Conservation (phyloP, 2,113 vertebrate species). For the Thalassoma bifasciatum region DNA sequence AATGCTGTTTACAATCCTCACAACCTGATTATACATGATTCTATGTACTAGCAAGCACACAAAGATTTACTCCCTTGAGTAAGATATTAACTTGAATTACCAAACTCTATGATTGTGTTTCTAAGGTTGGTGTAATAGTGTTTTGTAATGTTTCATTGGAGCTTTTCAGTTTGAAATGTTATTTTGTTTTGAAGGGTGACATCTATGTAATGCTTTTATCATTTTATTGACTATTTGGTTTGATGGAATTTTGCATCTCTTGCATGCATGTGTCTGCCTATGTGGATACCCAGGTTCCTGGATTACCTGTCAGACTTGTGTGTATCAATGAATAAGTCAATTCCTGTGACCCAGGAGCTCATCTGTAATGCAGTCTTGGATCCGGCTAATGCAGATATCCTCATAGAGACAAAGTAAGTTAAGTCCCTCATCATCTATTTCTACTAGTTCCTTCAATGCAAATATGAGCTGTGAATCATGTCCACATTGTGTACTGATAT, state of each 20-base stretch:
- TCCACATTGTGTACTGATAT: no score
- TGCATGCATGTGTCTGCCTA: conserved; percentile 68
- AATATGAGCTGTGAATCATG: no score
- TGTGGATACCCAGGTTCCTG: conserved; percentile 87
- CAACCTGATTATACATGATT: no score
- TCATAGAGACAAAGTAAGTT: conserved; percentile 97
- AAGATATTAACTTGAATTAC: no score
- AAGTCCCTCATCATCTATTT: neutral
- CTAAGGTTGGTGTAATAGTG: no score
- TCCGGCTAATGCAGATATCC: conserved; percentile 93
- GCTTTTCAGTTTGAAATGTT: neutral
- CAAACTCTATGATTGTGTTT: no score
- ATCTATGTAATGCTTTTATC: neutral
- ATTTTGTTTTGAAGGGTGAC: neutral
- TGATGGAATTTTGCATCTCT: neutral
- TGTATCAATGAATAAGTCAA: conserved; percentile 99
- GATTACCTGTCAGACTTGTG: conserved; percentile 98
- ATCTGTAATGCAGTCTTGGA: conserved; percentile 98
- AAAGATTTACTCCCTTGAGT: no score
- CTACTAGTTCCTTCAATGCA: no score
- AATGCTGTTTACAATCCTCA: no score
- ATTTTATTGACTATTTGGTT: neutral
- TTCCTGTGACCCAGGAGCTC: conserved; percentile 97
- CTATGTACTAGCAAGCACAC: no score
- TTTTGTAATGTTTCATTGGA: neutral